phyloP scores from a whole-genome alignment of 1,140 invertebrate species.

The Limonius californicus region DNA sequence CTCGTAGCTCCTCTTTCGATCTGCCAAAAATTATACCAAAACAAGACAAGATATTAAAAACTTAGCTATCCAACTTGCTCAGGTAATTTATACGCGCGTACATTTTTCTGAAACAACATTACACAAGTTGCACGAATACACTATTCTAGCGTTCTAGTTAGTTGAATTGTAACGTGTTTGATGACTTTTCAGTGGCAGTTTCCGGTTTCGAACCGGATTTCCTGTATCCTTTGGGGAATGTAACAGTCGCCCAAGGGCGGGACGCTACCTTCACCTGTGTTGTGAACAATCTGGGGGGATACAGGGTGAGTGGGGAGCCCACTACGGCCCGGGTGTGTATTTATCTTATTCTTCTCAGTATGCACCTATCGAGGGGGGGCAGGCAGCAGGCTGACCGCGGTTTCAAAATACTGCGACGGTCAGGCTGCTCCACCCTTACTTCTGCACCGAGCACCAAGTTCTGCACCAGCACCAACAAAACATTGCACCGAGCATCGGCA shows the following conservation, averaged over 20 bases:
- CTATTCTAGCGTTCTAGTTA: too few species aligned
- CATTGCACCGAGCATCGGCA: slow-evolving; percentile 5
- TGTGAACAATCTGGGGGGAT: slow-evolving; percentile 86
- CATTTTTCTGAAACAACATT: too few species aligned
- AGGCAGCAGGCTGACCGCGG: slow-evolving; percentile 24
- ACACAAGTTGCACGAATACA: too few species aligned
- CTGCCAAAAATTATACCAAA: too few species aligned
- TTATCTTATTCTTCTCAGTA: slow-evolving; percentile 32
- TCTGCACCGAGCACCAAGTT: slow-evolving; percentile 28
- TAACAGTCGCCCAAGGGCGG: slow-evolving; percentile 80
- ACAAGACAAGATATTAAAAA: too few species aligned
- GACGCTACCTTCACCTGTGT: slow-evolving; percentile 87
- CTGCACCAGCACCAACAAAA: slow-evolving; percentile 19
- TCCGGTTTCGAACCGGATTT: slow-evolving; percentile 78
- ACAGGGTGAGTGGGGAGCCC: slow-evolving; percentile 88
- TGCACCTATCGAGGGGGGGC: neutral
- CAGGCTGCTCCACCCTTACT: slow-evolving; percentile 20
- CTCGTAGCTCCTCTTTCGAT: too few species aligned
- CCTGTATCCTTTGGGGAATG: slow-evolving; percentile 77
- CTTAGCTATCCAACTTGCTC: too few species aligned
- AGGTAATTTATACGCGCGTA: too few species aligned
- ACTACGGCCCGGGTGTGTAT: slow-evolving; percentile 75
- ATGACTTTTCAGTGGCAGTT: slow-evolving; percentile 48
- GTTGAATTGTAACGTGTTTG: too few species aligned
- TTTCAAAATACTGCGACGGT: slow-evolving; percentile 16